phyloP scores from a whole-genome alignment of 2,888 invertebrate species.

The Eupithecia exiguata region DNA sequence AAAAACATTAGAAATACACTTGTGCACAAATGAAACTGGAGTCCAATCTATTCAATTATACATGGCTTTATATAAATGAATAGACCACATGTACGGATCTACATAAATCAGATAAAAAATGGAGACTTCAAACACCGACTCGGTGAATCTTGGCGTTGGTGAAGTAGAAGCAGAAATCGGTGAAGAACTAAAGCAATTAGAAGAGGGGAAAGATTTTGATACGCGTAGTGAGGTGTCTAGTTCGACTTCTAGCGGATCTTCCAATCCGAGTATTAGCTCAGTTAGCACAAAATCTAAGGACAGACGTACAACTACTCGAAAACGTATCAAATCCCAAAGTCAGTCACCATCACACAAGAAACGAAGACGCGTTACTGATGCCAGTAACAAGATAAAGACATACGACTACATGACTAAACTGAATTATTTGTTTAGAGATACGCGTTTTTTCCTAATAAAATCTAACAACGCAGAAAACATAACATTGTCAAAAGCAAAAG shows the following conservation, averaged over 20 bases:
- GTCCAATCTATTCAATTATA: neutral
- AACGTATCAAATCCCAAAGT: slow-evolving; percentile 79
- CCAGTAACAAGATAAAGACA: slow-evolving; percentile 83
- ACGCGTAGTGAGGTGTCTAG: slow-evolving; percentile 95
- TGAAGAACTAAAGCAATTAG: slow-evolving; percentile 90
- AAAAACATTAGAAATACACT: neutral
- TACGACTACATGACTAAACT: slow-evolving; percentile 95
- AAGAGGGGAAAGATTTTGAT: slow-evolving; percentile 90
- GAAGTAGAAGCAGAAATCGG: slow-evolving; percentile 89
- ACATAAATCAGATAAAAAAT: slow-evolving; percentile 57
- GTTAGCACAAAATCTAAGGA: slow-evolving; percentile 88
- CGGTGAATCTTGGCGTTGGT: slow-evolving; percentile 86
- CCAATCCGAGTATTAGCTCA: slow-evolving; percentile 90
- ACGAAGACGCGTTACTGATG: slow-evolving; percentile 65
- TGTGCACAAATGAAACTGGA: neutral
- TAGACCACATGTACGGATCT: slow-evolving; percentile 20
- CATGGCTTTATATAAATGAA: neutral
- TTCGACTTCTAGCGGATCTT: slow-evolving; percentile 88
- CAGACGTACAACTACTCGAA: slow-evolving; percentile 80
- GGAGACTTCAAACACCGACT: slow-evolving; percentile 83
- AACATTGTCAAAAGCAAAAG: slow-evolving; percentile 95
- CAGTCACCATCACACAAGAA: slow-evolving; percentile 72
- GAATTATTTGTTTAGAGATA: slow-evolving; percentile 97
- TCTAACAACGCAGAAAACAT: slow-evolving; percentile 99
- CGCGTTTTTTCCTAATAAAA: slow-evolving; percentile 97